phyloP scores from a whole-genome alignment of 2,113 vertebrate species.

The Plotosus lineatus region DNA sequence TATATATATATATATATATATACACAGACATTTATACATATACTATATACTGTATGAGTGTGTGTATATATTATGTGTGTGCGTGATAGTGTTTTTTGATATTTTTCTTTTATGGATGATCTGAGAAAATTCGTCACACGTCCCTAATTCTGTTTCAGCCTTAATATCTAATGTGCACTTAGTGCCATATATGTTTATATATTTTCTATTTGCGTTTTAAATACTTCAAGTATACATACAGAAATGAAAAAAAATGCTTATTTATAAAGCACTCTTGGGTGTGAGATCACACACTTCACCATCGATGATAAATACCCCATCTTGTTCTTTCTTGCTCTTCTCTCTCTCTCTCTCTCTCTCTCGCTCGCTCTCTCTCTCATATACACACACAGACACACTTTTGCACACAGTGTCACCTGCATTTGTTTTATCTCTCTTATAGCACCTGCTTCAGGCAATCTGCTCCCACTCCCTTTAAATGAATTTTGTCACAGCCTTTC shows the following conservation, averaged over 20 bases:
- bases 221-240: not conserved
- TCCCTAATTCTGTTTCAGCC: not conserved
- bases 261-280: not conserved
- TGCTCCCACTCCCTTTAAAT: conserved; percentile 84
- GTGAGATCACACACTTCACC: not conserved
- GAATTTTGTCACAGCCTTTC: conserved; percentile 98
- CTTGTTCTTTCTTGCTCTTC: not conserved
- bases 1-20: too few relatives aligned
- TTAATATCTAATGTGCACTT: not conserved
- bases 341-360: not conserved
- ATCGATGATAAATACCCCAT: not conserved
- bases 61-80: too few relatives aligned
- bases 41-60: too few relatives aligned
- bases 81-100: too few relatives aligned
- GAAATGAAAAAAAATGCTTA: not conserved
- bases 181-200: not conserved
- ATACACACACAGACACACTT: not conserved
- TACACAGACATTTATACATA: too few relatives aligned
- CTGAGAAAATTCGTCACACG: not conserved
- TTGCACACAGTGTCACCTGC: conserved; percentile 18
- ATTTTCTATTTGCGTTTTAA: not conserved
- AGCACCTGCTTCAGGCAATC: conserved; percentile 95
- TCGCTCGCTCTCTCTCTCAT: not conserved
- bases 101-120: not conserved
- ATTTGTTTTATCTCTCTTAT: conserved; percentile 86